Evolutionary conservation across 2,797 vertebrate species (phyloP).

Genomic region (Melanogrammus aeglefinus): DNA sequence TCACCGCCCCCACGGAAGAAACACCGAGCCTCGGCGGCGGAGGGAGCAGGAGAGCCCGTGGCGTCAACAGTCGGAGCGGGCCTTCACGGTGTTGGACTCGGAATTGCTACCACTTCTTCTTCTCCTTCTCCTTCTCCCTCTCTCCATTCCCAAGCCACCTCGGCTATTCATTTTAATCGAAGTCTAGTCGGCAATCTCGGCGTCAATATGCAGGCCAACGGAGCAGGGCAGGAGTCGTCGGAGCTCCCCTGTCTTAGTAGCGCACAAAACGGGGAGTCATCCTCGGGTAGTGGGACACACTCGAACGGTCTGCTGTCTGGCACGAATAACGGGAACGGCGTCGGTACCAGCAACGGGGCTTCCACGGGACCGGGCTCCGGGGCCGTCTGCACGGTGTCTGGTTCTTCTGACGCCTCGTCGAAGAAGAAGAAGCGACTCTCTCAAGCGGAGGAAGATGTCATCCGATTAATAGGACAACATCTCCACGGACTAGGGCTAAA

Average conservation of each 20-base stretch:
- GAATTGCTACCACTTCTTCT: slow-evolving; percentile 64
- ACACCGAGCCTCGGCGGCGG: slow-evolving; percentile 98
- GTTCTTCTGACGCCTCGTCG: slow-evolving; percentile 77
- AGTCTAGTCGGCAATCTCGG: slow-evolving; percentile 76
- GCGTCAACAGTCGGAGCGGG: slow-evolving; percentile 88
- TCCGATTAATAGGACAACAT: slow-evolving; percentile 98
- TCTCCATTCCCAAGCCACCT: slow-evolving; percentile 75
- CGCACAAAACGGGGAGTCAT: slow-evolving; percentile 90
- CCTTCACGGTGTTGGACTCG: slow-evolving; percentile 79
- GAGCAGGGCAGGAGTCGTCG: slow-evolving; percentile 80
- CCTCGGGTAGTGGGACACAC: slow-evolving; percentile 75
- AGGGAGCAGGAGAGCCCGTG: slow-evolving; percentile 98
- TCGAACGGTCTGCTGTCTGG: slow-evolving; percentile 76
- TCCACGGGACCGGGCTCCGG: slow-evolving; percentile 67
- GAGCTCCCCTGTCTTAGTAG: slow-evolving; percentile 75
- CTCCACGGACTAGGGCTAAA: slow-evolving; percentile 94
- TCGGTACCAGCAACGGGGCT: slow-evolving; percentile 83
- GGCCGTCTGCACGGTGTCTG: slow-evolving; percentile 71
- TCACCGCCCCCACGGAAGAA: slow-evolving; percentile 99
- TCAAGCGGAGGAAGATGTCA: slow-evolving; percentile 96
- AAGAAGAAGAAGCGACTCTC: slow-evolving; percentile 97
- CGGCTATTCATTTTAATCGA: slow-evolving; percentile 78
- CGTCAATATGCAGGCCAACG: slow-evolving; percentile 90
- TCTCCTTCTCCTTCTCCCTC: background rate
- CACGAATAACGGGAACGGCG: slow-evolving; percentile 76